Evolutionary conservation across 2,797 vertebrate species (phyloP).

Genomic region (Peromyscus eremicus): DNA sequence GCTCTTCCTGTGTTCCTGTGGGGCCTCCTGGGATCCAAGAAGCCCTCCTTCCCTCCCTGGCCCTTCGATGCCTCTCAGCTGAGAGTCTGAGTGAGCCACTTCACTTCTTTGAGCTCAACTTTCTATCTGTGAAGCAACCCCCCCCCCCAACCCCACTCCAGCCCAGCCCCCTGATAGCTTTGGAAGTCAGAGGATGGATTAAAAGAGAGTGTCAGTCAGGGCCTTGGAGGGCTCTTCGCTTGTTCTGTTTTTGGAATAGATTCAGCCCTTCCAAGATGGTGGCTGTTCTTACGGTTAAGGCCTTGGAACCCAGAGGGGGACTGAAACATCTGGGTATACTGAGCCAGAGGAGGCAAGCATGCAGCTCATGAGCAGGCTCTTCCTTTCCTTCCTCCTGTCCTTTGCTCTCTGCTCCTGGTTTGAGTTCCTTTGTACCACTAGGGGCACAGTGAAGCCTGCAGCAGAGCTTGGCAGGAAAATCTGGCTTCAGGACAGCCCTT

Average conservation of each 20-base stretch:
- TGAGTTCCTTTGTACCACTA: fast-evolving
- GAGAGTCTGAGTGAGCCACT: background rate
- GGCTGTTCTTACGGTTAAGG: background rate
- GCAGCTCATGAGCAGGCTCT: background rate
- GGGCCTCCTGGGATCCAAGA: background rate
- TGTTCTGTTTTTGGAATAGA: background rate
- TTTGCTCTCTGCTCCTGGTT: background rate
- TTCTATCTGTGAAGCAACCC: slow-evolving; percentile 19
- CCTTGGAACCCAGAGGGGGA: background rate
- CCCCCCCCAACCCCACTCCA: background rate
- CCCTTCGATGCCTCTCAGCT: background rate
- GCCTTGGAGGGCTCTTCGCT: background rate
- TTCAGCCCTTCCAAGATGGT: background rate
- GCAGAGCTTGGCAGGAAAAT: fast-evolving
- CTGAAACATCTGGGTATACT: background rate
- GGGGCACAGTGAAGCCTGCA: background rate
- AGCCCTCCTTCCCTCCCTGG: background rate
- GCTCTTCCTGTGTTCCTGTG: background rate
- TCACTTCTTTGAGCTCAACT: background rate
- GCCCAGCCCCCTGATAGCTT: background rate
- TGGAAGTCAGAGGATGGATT: background rate
- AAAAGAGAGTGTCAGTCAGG: background rate
- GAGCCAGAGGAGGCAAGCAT: background rate
- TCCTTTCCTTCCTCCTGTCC: background rate
- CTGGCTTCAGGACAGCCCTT: background rate